Percentiles rank a stretch among this genome's conserved stretches.
Conservation (phyloP, 1,140 invertebrate genomes). For the Eubasilissa regina region DNA sequence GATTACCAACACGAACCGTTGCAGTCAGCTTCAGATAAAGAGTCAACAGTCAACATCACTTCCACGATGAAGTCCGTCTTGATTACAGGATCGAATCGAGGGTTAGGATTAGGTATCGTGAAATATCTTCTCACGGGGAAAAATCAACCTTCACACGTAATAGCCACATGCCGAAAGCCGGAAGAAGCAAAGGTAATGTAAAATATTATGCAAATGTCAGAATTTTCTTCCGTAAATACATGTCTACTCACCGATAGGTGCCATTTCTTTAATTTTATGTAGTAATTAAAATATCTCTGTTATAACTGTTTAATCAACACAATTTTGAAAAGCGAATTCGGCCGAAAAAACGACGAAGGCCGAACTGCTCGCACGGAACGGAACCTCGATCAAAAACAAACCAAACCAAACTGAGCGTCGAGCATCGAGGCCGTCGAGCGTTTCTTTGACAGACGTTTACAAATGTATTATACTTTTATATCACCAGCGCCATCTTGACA, state of each 20-base stretch:
- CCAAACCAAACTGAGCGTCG: constrained; percentile 13
- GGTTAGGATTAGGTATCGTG: constrained; percentile 88
- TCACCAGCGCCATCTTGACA: constrained; percentile 28
- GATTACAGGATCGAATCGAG: constrained; percentile 91
- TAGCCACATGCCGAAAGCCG: constrained; percentile 83
- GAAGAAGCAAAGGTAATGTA: constrained; percentile 74
- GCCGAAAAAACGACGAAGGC: constrained; percentile 3
- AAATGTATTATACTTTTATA: neutral
- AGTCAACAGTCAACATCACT: constrained; percentile 25
- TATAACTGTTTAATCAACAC: neutral
- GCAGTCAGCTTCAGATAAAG: constrained; percentile 34
- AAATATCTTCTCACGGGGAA: constrained; percentile 70
- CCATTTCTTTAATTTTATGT: constrained; percentile 63
- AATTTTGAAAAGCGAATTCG: constrained; percentile 30
- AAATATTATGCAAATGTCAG: constrained; percentile 14
- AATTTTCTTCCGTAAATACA: neutral
- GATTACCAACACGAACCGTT: neutral
- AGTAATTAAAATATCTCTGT: neutral
- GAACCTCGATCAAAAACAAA: constrained; percentile 15
- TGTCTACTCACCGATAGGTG: constrained; percentile 70
- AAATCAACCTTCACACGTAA: constrained; percentile 68
- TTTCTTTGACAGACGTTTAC: neutral
- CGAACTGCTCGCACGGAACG: neutral
- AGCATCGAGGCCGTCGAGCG: neutral
- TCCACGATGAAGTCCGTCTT: constrained; percentile 83